Conservation (phyloP, 2,113 vertebrate genomes). For the Phoxinus phoxinus region DNA sequence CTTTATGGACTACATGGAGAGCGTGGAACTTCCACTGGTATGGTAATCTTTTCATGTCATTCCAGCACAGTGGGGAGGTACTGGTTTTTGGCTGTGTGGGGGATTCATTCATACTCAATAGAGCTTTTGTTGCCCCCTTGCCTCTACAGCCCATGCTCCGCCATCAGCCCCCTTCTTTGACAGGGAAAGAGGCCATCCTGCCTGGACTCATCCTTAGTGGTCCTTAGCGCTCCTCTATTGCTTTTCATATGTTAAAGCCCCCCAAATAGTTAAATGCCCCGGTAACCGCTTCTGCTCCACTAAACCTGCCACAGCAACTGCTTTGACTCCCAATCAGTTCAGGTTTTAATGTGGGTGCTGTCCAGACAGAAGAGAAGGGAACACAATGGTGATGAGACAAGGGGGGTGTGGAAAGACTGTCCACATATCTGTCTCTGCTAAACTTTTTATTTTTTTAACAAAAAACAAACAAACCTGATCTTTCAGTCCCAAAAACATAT, state of each 20-base stretch:
- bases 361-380: conserved; percentile 13
- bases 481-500: not conserved
- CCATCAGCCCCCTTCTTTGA: conserved; percentile 57
- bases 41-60: conserved; percentile 47
- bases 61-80: conserved; percentile 49
- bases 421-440: not conserved
- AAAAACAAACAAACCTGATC: not conserved
- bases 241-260: conserved; percentile 86
- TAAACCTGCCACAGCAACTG: conserved; percentile 74
- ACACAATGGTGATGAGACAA: not conserved
- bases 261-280: conserved; percentile 76
- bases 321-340: conserved; percentile 76
- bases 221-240: conserved; percentile 71
- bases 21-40: conserved; percentile 24
- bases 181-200: conserved; percentile 82
- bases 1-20: conserved; percentile 28
- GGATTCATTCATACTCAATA: conserved; percentile 54
- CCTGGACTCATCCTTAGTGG: conserved; percentile 79
- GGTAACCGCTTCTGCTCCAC: conserved; percentile 75
- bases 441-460: too few species aligned
- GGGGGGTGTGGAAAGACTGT: not conserved
- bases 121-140: conserved; percentile 54
- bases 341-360: conserved; percentile 69
- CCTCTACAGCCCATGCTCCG: conserved; percentile 20
- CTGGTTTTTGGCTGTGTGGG: conserved; percentile 51